Conservation (phyloP, 2,113 vertebrate genomes). For the Procavia capensis region DNA sequence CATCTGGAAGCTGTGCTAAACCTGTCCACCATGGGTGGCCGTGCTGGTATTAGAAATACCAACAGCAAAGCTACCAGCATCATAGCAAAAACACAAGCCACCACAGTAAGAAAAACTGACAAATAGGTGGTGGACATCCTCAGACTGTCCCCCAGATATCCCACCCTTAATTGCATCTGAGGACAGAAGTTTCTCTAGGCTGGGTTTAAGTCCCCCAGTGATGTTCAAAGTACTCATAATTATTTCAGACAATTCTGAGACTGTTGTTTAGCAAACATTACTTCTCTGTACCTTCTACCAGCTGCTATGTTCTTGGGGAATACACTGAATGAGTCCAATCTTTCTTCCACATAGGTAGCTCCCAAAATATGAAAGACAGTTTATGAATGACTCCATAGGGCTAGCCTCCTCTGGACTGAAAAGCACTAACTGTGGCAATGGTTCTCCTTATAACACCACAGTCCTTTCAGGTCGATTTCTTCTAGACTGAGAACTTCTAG, state of each 20-base stretch:
- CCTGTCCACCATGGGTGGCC: background rate
- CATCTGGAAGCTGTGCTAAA: background rate
- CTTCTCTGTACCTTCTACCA: background rate
- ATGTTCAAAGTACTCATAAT: background rate
- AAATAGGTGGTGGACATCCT: background rate
- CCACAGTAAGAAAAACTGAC: background rate
- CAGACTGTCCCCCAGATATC: background rate
- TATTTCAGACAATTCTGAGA: background rate
- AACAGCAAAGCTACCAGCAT: background rate
- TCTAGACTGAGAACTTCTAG: background rate
- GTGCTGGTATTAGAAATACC: background rate
- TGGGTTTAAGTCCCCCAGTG: background rate
- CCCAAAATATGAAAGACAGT: background rate
- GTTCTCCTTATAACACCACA: background rate
- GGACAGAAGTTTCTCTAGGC: background rate
- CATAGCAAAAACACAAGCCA: background rate
- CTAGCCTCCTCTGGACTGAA: background rate
- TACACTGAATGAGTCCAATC: background rate
- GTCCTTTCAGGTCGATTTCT: background rate
- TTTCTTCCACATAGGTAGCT: background rate
- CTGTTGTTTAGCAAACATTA: background rate
- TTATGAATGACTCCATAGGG: background rate
- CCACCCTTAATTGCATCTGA: background rate
- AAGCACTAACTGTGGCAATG: background rate
- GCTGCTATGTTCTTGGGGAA: background rate